Evolutionary conservation across 2,797 vertebrate genomes (phyloP).

Genomic region (Simalia tracyae): DNA sequence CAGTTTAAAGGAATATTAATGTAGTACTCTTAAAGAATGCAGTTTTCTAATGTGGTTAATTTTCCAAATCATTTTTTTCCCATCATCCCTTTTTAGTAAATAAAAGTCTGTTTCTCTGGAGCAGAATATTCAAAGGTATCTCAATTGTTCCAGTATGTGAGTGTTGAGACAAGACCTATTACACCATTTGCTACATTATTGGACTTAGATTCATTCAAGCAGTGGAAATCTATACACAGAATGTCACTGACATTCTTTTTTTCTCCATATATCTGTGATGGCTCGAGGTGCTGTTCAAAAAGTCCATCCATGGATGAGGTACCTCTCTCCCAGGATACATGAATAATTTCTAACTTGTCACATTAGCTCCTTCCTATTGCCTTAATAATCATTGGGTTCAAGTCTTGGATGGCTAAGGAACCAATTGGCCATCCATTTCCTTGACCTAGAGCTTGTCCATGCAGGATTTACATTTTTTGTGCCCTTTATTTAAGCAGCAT

Average conservation of each 20-base stretch:
- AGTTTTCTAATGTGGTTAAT: conserved; percentile 10
- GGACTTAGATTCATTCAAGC: background rate
- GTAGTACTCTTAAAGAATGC: conserved; percentile 48
- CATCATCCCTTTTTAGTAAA: conserved; percentile 40
- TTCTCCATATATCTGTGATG: background rate
- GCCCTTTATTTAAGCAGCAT: background rate
- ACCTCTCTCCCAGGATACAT: background rate
- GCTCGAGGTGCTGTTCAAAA: background rate
- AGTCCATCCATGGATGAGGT: conserved; percentile 39
- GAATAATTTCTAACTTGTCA: background rate
- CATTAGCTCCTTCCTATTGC: background rate
- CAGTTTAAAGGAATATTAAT: background rate
- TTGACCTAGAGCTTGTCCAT: background rate
- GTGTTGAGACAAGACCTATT: background rate
- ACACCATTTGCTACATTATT: background rate
- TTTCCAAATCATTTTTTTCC: conserved; percentile 30
- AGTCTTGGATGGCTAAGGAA: background rate
- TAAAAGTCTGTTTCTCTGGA: background rate
- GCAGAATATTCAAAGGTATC: background rate
- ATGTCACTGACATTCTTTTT: background rate
- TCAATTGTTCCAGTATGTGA: background rate
- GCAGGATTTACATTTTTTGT: background rate
- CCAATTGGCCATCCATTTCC: background rate
- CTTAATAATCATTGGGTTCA: background rate
- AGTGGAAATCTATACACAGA: background rate